Evolutionary conservation across 2,113 vertebrate species (phyloP).

Genomic region (Rhabdornis inornatus): DNA sequence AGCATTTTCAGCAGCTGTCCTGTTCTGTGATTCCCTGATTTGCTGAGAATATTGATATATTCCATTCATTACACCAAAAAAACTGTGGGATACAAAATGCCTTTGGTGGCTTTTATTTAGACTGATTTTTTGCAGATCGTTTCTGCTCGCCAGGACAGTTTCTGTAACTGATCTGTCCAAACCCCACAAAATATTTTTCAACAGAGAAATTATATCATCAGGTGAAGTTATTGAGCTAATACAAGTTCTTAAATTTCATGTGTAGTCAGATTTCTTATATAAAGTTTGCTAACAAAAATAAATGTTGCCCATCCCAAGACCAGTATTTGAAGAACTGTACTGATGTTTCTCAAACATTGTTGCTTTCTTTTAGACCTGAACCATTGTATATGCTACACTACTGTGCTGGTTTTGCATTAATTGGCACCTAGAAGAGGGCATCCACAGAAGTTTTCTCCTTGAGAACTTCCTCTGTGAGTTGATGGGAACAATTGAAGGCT

Average conservation of each 20-base stretch:
- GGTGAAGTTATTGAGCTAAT: background rate
- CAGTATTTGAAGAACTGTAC: background rate
- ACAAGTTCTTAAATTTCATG: background rate
- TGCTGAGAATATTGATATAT: background rate
- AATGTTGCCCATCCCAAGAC: background rate
- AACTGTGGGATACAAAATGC: background rate
- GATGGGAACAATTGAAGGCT: too few species aligned
- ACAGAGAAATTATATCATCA: background rate
- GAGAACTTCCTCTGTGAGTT: too few species aligned
- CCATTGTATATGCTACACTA: background rate
- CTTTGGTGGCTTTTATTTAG: background rate
- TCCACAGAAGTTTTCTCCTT: too few species aligned
- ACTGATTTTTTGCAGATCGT: background rate
- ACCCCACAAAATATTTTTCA: background rate
- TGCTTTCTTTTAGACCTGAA: background rate
- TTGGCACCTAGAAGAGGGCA: too few species aligned
- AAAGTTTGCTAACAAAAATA: background rate
- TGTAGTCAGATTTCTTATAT: background rate
- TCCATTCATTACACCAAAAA: background rate
- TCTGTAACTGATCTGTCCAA: background rate
- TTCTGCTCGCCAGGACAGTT: background rate
- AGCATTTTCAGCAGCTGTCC: background rate
- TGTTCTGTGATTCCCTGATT: background rate
- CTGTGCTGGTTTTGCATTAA: too few species aligned
- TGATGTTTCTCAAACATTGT: background rate